Evolutionary conservation across 2,113 vertebrate species (phyloP).

Genomic region (Orientallactaga bullata): DNA sequence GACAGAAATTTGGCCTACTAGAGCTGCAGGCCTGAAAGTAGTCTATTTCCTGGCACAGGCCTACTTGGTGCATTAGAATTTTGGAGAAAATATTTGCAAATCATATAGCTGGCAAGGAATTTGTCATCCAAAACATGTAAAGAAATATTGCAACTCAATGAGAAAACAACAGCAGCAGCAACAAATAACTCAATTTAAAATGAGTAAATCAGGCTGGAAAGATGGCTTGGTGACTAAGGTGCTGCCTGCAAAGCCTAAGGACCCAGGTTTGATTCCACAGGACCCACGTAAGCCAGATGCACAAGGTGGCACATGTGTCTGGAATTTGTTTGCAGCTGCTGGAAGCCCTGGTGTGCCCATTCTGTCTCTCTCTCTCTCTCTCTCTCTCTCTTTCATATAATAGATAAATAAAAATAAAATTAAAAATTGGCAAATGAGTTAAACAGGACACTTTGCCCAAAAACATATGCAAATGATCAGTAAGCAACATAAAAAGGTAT

Average conservation of each 20-base stretch:
- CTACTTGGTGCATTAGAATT: neutral
- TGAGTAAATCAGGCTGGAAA: neutral
- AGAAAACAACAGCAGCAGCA: neutral
- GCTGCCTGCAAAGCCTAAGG: too few species aligned
- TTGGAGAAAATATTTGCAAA: conserved; percentile 7
- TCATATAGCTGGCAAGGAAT: neutral
- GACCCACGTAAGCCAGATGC: too few species aligned
- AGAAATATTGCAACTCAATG: neutral
- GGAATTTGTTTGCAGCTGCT: too few species aligned
- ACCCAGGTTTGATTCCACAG: too few species aligned
- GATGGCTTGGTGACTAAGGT: too few species aligned
- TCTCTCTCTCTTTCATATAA: too few species aligned
- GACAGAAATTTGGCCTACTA: neutral
- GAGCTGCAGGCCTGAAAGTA: neutral
- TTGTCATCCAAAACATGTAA: neutral
- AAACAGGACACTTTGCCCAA: neutral
- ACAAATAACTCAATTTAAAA: neutral
- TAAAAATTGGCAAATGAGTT: neutral
- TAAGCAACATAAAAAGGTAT: neutral
- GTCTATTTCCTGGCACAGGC: neutral
- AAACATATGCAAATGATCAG: conserved; percentile 7
- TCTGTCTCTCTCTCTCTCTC: too few species aligned
- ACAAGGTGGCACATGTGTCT: too few species aligned
- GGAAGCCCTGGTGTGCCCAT: too few species aligned
- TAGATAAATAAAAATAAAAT: too few species aligned